phyloP scores from a whole-genome alignment of 2,888 invertebrate species.

The Ommatoiulus sabulosus region DNA sequence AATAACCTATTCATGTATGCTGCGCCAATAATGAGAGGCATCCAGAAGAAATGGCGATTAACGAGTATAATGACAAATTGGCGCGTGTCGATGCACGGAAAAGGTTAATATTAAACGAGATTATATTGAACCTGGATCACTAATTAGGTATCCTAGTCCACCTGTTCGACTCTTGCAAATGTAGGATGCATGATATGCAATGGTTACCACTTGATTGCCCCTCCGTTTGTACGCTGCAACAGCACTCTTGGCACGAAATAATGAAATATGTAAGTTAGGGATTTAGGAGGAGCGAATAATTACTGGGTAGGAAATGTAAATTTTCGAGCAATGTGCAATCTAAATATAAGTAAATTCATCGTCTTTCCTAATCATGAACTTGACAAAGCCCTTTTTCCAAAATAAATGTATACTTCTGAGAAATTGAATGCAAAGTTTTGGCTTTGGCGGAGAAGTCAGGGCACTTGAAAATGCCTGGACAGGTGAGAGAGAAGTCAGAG shows the following conservation, averaged over 20 bases:
- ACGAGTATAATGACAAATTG: slow-evolving; percentile 20
- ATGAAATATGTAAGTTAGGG: not conserved
- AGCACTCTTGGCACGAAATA: not conserved
- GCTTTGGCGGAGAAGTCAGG: no score
- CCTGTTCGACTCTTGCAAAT: not conserved
- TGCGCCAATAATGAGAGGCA: not conserved
- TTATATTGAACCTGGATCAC: not conserved
- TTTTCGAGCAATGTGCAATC: no score
- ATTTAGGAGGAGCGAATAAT: not conserved
- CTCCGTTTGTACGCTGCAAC: not conserved
- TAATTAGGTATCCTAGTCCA: slow-evolving; percentile 15
- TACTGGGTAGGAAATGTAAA: no score
- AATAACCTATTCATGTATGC: slow-evolving; percentile 32
- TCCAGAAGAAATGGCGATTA: not conserved
- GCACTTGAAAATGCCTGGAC: no score
- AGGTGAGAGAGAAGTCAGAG: no score
- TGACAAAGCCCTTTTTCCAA: no score
- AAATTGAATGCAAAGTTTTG: no score
- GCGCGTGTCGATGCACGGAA: not conserved
- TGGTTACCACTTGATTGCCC: not conserved
- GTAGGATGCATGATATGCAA: not conserved
- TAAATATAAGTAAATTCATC: no score
- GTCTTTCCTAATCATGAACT: no score
- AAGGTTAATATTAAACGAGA: slow-evolving; percentile 24
- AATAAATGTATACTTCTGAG: no score